Base-by-base conservation (phyloP, 2,797 vertebrate genomes). In the Erethizon dorsatum region DNA sequence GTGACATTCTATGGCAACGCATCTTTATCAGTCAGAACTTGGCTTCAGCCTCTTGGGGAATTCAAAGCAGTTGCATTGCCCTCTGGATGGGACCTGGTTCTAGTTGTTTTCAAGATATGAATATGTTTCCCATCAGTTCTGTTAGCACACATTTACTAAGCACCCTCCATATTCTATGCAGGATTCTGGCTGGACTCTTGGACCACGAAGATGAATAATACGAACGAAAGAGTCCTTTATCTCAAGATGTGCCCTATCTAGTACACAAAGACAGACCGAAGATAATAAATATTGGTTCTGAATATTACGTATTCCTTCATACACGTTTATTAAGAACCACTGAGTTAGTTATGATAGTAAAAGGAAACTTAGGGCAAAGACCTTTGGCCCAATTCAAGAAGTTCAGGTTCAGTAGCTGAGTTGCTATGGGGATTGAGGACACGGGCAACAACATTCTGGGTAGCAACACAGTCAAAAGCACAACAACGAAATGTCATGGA, bases 21-120 rank as follows among this genome's bases (percentile, higher is more conserved):
- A 5, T 28, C 45, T 78, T 78, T 80, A 37, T 80, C 88, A 93
- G 37, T 67, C 79, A 86, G 80, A 50, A 41, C 77, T 92, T 91
- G 88, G 87, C 90, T 92, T 80, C 59, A 77, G 69, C 1, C 4
- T 71, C 61, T 65, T 91, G 88, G 89, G 83, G 28, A 96, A 92
- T 92, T 85, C 84, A 96, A 91, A 90, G 61, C 52, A 92, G 45
- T 77, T 65, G 26, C 50, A 18, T 79, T 93, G 56, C 5, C 26
- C 52, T 84, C n/a, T 94, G 89, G 79, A 91, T 78, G n/a, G 26
- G 47, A 3, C n/a, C 73, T n/a, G 71, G 24, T n/a, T 71, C 54
- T 61, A 87, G 52, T 17, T 86, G 71, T 93, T 95, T 93, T 65
- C 59, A 92, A 96, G 56, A 61, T 63, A 95, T 24, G 83, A 56